Evolutionary conservation across 2,113 vertebrate genomes (phyloP).

Genomic region (Mesitornis unicolor): DNA sequence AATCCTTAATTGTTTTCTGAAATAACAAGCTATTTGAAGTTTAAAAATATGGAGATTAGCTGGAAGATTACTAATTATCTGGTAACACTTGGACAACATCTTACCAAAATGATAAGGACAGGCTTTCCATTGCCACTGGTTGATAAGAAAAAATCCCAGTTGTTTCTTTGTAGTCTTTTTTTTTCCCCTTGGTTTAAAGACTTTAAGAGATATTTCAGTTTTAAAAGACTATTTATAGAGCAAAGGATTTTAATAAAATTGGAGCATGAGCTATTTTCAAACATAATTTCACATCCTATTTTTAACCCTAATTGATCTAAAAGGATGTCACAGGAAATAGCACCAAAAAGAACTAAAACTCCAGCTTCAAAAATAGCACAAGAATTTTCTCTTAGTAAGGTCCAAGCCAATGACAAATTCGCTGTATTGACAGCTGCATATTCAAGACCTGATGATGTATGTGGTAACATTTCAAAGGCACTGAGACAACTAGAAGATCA

Average conservation of each 20-base stretch:
- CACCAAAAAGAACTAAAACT: not conserved
- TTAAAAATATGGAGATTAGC: not conserved
- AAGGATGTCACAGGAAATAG: not conserved
- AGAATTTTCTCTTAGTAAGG: not conserved
- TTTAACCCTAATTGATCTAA: slow-evolving; percentile 9
- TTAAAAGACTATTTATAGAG: not conserved
- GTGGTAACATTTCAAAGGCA: not conserved
- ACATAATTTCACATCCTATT: not conserved
- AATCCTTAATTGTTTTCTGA: not conserved
- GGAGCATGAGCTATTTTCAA: not conserved
- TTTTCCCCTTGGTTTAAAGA: not conserved
- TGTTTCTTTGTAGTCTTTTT: not conserved
- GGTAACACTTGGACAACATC: not conserved
- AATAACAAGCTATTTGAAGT: not conserved
- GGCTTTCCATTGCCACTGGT: not conserved
- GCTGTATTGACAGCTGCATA: not conserved
- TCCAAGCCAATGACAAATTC: not conserved
- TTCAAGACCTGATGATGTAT: not conserved
- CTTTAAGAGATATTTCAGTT: not conserved
- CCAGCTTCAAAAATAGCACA: not conserved
- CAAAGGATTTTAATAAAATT: not conserved
- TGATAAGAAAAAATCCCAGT: not conserved
- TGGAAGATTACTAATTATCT: not conserved
- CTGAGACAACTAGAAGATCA: not conserved
- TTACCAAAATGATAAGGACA: not conserved